Percentiles rank a stretch among this genome's conserved stretches.
Evolutionary conservation across 2,797 vertebrate species (phyloP).

Genomic region (Apogon talboti): DNA sequence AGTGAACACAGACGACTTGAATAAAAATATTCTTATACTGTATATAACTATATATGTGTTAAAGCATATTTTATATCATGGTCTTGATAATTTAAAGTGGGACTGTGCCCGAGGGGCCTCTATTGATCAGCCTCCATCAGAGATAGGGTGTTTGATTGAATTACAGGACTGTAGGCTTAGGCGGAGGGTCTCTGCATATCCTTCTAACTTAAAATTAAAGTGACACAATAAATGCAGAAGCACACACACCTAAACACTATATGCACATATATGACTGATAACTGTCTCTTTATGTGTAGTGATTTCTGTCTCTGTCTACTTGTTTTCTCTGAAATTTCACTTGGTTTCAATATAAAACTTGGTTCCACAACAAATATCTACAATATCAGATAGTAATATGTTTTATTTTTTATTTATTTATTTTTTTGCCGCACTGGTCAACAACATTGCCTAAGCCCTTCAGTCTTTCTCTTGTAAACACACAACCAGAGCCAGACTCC

Average conservation of each 20-base stretch:
- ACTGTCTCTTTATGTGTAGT: neutral
- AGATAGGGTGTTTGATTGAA: too few species aligned
- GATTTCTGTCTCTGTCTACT: neutral
- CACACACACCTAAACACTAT: constrained; percentile 15
- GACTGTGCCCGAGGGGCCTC: too few species aligned
- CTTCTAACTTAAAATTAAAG: neutral
- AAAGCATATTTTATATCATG: too few species aligned
- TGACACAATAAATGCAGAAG: constrained; percentile 17
- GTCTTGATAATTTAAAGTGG: too few species aligned
- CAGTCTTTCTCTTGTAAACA: neutral
- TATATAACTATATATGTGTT: too few species aligned
- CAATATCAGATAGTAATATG: neutral
- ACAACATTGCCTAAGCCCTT: neutral
- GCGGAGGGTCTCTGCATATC: too few species aligned
- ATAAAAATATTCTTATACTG: too few species aligned
- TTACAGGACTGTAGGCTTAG: too few species aligned
- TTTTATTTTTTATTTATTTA: neutral
- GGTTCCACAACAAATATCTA: neutral
- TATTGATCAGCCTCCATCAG: too few species aligned
- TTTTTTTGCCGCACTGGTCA: neutral
- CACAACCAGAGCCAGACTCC: constrained; percentile 5
- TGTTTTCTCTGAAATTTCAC: neutral
- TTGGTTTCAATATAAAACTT: neutral
- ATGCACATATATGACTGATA: constrained; percentile 18
- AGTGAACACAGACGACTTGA: too few species aligned